Conservation (phyloP, 2,888 invertebrate genomes). For the Drosophila sordidula region DNA sequence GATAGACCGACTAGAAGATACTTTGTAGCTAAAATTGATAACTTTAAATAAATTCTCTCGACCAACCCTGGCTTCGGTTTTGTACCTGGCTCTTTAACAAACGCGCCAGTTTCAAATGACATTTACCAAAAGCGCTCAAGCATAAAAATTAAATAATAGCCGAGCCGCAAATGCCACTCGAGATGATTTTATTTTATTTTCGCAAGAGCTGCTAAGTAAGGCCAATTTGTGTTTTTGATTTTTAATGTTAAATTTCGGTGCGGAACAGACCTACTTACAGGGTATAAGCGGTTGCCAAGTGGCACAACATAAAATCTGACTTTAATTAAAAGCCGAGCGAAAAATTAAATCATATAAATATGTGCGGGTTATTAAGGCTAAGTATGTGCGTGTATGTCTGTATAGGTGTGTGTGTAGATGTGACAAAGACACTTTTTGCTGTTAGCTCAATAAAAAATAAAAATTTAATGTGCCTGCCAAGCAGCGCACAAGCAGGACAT, state of each 20-base stretch:
- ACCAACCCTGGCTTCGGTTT: conserved; percentile 37
- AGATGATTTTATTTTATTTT: background rate
- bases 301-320: conserved; percentile 49
- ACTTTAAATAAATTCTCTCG: background rate
- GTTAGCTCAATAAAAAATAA: conserved; percentile 54
- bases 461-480: conserved; percentile 65
- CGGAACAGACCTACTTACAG: conserved; percentile 4
- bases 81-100: conserved; percentile 28
- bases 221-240: background rate
- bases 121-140: conserved; percentile 57
- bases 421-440: conserved; percentile 43
- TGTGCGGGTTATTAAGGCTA: conserved; percentile 6
- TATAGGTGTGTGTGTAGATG: conserved; percentile 17
- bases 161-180: conserved; percentile 30
- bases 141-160: conserved; percentile 72
- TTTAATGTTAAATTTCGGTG: conserved; percentile 6
- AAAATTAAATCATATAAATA: conserved; percentile 55
- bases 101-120: conserved; percentile 63
- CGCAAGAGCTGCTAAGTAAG: conserved; percentile 1
- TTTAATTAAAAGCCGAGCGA: conserved; percentile 67
- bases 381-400: conserved; percentile 1
- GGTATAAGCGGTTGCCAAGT: conserved; percentile 12
- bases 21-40: too few relatives aligned
- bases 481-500: conserved; percentile 54
- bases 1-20: too few relatives aligned